A percentile compares a stretch with the other conserved stretches of the same genome.
phyloP scores from a whole-genome alignment of 37 sponge, comb jelly and placozoan genomes.

The Axinella damicornis region DNA sequence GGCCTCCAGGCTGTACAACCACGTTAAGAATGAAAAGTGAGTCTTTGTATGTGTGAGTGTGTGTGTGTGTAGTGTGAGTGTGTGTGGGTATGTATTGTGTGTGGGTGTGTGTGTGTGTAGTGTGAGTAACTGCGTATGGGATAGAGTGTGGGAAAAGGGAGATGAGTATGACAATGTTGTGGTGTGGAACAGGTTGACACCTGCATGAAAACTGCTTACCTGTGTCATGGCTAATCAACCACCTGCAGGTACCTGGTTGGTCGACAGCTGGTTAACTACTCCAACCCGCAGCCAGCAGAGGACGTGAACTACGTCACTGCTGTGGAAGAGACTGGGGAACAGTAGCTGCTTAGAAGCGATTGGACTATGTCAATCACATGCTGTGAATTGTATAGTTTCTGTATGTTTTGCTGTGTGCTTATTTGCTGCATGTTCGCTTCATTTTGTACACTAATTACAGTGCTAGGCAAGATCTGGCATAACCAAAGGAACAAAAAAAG shows the following conservation, averaged over 20 bases:
- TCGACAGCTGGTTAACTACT: slow-evolving; percentile 85
- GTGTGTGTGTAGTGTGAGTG: not conserved
- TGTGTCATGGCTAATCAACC: not conserved
- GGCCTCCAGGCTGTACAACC: slow-evolving; percentile 65
- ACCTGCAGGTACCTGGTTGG: slow-evolving; percentile 85
- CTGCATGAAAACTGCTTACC: not conserved
- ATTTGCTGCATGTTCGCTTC: too few species aligned
- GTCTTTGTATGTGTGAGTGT: not conserved
- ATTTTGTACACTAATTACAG: too few species aligned
- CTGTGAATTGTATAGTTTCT: too few species aligned
- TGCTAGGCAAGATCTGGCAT: too few species aligned
- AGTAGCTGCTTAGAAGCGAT: not conserved
- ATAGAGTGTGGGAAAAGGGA: too few species aligned
- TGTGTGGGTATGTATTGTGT: too few species aligned
- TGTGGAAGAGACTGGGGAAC: slow-evolving; percentile 38
- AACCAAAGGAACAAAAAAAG: too few species aligned
- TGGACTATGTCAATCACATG: too few species aligned
- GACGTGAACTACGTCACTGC: not conserved
- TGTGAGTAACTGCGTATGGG: too few species aligned
- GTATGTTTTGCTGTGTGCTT: too few species aligned
- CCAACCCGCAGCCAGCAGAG: not conserved
- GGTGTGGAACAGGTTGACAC: not conserved
- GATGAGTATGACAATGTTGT: not conserved
- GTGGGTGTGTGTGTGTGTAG: not conserved
- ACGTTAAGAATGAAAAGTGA: slow-evolving; percentile 93